These are phyloP conservation scores for Bettongia penicillata DNA, from an alignment of 2,113 vertebrate genomes.

Conservation along the genomic window DNA sequence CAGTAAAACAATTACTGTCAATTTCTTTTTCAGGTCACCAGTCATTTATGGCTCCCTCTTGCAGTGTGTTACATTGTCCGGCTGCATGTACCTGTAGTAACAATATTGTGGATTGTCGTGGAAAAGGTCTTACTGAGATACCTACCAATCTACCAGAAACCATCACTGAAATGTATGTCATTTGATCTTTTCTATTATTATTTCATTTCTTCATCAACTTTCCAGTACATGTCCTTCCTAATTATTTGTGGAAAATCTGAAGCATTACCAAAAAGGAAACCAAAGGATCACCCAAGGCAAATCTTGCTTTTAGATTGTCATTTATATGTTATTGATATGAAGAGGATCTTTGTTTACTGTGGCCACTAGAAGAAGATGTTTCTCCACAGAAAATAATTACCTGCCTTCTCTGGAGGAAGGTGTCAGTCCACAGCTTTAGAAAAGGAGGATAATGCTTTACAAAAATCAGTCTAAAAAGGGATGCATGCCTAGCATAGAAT, in stretches of 20 bases:
- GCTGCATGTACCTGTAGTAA: constrained; percentile 97
- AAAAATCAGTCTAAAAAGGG: not conserved
- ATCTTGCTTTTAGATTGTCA: constrained; percentile 36
- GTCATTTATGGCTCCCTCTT: constrained; percentile 91
- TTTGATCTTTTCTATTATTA: not conserved
- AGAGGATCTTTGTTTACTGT: not conserved
- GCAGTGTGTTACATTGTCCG: constrained; percentile 97
- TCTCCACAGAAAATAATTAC: not conserved
- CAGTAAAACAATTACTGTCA: not conserved
- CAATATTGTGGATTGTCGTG: constrained; percentile 98
- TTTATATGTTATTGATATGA: not conserved
- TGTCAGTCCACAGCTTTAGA: not conserved
- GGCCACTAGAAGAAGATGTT: not conserved
- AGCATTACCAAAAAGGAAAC: constrained; percentile 16
- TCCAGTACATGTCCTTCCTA: not conserved
- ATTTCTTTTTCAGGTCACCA: constrained; percentile 89
- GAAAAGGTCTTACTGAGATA: constrained; percentile 95
- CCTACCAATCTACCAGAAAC: constrained; percentile 98
- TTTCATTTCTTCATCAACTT: not conserved
- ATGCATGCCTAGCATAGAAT: not conserved
- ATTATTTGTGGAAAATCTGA: not conserved
- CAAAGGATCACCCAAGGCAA: constrained; percentile 26
- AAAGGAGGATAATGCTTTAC: not conserved
- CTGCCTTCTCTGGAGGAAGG: not conserved
- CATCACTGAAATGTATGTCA: constrained; percentile 97